These are phyloP conservation scores for Halcyon chelicuti DNA, from an alignment of 2,797 vertebrate species.

Conservation along the genomic window DNA sequence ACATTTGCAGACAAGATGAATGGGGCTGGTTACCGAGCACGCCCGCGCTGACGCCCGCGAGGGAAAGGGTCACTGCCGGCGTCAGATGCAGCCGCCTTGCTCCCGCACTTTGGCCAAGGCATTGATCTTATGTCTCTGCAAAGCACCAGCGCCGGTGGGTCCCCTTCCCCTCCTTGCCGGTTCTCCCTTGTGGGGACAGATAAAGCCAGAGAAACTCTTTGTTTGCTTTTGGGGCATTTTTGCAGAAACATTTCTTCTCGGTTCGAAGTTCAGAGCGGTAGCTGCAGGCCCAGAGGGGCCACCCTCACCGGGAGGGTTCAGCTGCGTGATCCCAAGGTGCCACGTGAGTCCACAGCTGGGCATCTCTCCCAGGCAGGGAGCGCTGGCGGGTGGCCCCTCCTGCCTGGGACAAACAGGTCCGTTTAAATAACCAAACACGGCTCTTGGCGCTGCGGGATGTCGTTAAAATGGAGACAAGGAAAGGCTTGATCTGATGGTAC, in stretches of 20 bases:
- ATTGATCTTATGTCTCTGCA: background rate
- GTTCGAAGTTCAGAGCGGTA: rapidly evolving
- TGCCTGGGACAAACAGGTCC: background rate
- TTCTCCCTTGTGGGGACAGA: background rate
- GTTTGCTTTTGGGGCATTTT: background rate
- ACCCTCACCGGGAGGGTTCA: background rate
- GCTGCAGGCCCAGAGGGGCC: rapidly evolving
- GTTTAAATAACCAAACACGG: background rate
- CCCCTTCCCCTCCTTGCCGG: background rate
- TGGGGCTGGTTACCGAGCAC: background rate
- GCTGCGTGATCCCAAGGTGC: background rate
- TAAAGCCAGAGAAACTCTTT: background rate
- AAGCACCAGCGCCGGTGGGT: rapidly evolving
- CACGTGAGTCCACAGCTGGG: background rate
- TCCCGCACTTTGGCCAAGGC: rapidly evolving
- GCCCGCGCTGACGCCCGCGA: background rate
- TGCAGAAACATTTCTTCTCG: background rate
- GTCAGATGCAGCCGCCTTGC: background rate
- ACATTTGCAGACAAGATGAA: background rate
- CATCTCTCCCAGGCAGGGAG: background rate
- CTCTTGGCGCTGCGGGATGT: background rate
- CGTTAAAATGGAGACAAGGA: background rate
- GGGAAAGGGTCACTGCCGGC: background rate
- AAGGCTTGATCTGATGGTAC: background rate
- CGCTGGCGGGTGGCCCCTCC: background rate